Evolutionary conservation across 92 coral and sea anemone species (phyloP).

Genomic region (Porites lobata): DNA sequence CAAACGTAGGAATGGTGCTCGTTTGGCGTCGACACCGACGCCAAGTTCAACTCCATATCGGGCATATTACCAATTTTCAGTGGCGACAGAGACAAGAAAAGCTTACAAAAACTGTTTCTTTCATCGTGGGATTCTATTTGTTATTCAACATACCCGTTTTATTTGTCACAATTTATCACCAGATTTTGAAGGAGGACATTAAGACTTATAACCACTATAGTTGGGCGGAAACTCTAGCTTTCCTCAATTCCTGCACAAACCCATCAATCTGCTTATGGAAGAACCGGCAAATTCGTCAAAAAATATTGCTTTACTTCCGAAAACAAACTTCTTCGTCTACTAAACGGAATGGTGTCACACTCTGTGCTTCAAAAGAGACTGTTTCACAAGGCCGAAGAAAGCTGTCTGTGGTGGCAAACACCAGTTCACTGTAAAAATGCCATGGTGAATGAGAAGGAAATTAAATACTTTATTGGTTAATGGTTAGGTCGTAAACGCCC

Average conservation of each 20-base stretch:
- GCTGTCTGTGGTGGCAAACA: too few relatives aligned
- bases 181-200: conserved; percentile 33
- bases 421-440: too few relatives aligned
- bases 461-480: too few relatives aligned
- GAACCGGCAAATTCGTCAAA: conserved; percentile 17
- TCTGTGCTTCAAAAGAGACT: too few relatives aligned
- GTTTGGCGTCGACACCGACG: conserved; percentile 57
- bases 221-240: conserved; percentile 80
- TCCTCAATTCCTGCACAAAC: conserved; percentile 73
- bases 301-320: not conserved
- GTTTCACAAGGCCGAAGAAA: too few relatives aligned
- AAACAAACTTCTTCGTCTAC: not conserved
- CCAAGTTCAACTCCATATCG: not conserved
- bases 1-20: conserved; percentile 39
- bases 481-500: too few relatives aligned
- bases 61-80: not conserved
- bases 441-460: too few relatives aligned
- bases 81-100: conserved; percentile 39
- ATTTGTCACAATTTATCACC: conserved; percentile 63
- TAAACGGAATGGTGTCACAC: not conserved
- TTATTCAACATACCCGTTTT: conserved; percentile 72
- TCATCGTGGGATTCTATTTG: conserved; percentile 63
- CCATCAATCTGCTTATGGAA: conserved; percentile 84
- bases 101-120: conserved; percentile 52
- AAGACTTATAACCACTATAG: conserved; percentile 56